Base-by-base conservation (phyloP, 2,888 invertebrate species). In the Sylvicola cinctus region DNA sequence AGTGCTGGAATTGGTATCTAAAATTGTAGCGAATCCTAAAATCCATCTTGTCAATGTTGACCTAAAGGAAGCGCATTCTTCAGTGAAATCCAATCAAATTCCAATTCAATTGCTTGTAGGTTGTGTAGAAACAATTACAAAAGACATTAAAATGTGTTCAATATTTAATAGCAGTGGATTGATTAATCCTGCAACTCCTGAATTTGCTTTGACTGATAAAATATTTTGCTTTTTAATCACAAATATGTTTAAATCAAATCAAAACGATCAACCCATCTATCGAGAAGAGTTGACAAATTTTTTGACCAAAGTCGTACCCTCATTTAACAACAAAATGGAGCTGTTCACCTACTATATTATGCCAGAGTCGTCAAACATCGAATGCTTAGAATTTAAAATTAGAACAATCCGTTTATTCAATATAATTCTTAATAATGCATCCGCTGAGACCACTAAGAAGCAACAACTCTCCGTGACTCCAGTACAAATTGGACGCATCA, bases 271-370 rank as follows among this genome's bases (percentile, higher is more conserved):
- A 46, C 10, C 23, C 15, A 20, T 20, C 8, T 20, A 20, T 20
- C 20, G 20, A 8, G 8, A 4, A 8, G 20, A 20, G 20, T 8
- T 20, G 20, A 6, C 20, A 20, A 20, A 20, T 20, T 20, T 20
- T 20, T 33, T 54, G 68, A 16, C 46, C 71, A 1, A 20, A 20
- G 20, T 63, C 29, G 66, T 65, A 42, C 49, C 49, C 3, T 52
- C 47, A 30, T 31, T 60, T 0, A 54, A 53, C 35, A 55, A 62
- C 3, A 68, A 66, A 45, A 53, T 69, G 4, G 60, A 66, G 15
- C 68, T 71, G 35, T 49, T 73, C 1, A 60, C 65, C 1, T 70
- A 70, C 45, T 62, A 70, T 42, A 63, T 65, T 29, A 57, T 63
- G 30, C 60, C 60, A 1, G 60, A 64, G 45, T 41, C 41, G 29